phyloP scores from a whole-genome alignment of 2,888 invertebrate species.

The Chesias legatella region DNA sequence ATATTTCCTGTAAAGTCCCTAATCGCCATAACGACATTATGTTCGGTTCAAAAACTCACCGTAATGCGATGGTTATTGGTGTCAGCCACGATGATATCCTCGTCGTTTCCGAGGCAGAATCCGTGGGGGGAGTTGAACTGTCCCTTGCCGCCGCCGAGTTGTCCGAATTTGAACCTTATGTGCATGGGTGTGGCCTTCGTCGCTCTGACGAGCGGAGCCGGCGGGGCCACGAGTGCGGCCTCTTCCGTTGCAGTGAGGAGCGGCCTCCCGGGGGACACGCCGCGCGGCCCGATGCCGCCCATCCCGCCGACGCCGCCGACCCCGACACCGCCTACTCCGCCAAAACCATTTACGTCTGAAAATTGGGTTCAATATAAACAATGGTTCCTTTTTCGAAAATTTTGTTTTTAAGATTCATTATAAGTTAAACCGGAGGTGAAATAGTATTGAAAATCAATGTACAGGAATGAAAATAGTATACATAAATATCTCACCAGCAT shows the following conservation, averaged over 20 bases:
- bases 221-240: constrained; percentile 66
- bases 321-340: constrained; percentile 47
- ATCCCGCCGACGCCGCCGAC: constrained; percentile 63
- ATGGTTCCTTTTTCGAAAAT: too few relatives aligned
- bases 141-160: constrained; percentile 93
- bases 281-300: constrained; percentile 72
- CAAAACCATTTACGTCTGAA: constrained; percentile 74
- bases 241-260: constrained; percentile 69
- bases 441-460: not conserved
- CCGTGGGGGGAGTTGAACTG: constrained; percentile 99
- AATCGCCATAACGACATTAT: not conserved
- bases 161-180: constrained; percentile 95
- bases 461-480: not conserved
- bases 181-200: constrained; percentile 92
- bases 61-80: constrained; percentile 98
- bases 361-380: constrained; percentile 22
- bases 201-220: constrained; percentile 80
- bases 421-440: too few relatives aligned
- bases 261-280: constrained; percentile 72
- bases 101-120: constrained; percentile 96
- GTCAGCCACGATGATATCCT: constrained; percentile 97
- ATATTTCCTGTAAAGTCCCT: too few relatives aligned
- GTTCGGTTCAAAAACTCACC: constrained; percentile 55
- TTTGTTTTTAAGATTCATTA: too few relatives aligned
- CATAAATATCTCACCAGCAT: constrained; percentile 77